phyloP scores from a whole-genome alignment of 92 coral and sea anemone species.

The Galaxea fascicularis region DNA sequence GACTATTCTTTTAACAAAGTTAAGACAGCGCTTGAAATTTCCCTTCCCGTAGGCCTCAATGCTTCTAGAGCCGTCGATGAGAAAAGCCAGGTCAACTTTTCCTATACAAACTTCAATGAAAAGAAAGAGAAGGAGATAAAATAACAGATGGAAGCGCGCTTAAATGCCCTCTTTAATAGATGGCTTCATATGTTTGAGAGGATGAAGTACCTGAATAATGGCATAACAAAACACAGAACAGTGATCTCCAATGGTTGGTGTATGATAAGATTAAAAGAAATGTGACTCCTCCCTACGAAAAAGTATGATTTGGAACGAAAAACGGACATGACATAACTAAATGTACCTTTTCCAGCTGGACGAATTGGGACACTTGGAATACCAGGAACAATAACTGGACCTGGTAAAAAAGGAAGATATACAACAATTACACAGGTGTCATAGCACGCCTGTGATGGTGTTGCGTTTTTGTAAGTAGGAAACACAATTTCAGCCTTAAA shows the following conservation, averaged over 20 bases:
- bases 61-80: constrained; percentile 86
- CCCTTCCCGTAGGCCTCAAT: constrained; percentile 73
- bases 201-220: neutral
- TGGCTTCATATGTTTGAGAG: too few species aligned
- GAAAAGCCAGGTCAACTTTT: constrained; percentile 59
- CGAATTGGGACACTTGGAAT: constrained; percentile 35
- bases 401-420: neutral
- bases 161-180: too few species aligned
- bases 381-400: constrained; percentile 47
- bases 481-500: too few species aligned
- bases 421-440: neutral
- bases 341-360: constrained; percentile 63
- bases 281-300: too few species aligned
- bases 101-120: constrained; percentile 54
- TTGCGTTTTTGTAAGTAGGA: neutral
- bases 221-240: too few species aligned
- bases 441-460: neutral
- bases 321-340: neutral
- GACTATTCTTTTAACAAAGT: constrained; percentile 71
- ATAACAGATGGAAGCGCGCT: too few species aligned
- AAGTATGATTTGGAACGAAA: neutral
- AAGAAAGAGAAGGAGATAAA: neutral
- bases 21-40: constrained; percentile 71
- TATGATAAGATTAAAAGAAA: too few species aligned
- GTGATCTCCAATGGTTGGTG: too few species aligned